Evolutionary conservation across 1,140 invertebrate species (phyloP), one percentile per base, ranked within the genome.

Genomic region (Scaptomyza graminum): DNA sequence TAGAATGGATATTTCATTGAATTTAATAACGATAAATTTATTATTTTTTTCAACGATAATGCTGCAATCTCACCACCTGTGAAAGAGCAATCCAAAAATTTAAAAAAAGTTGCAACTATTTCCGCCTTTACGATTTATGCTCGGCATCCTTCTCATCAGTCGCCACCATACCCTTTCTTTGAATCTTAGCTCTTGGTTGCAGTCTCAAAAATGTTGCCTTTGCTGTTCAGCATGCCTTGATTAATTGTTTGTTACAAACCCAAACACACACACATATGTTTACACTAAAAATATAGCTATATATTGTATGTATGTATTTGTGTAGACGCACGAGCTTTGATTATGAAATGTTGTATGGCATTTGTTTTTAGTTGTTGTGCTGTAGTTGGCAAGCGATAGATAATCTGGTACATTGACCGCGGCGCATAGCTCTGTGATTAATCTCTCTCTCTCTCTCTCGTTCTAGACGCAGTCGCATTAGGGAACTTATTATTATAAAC

Each of bases 331-430:
- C 31, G 31, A 34, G 31, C 31, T 34, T 34, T 34, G 31, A 34
- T 34, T 34, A 34, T 9, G 8, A n/a, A 13, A 25, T 28, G 11
- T 11, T 37, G 49, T 34, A 9, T 13, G 18, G 18, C 18, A 22
- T 22, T n/a, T 54, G 49, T 39, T 62, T 34, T 52, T 13, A 5
- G 52, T 15, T n/a, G n/a, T n/a, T n/a, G n/a, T n/a, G 44, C 34
- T 31, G 9, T 6, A 8, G 31, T 34, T 39, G 64, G 11, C 9
- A 9, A 41, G 18, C 18, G 49, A 55, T 54, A 54, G 49, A 55
- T 54, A 54, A 60, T 72, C 69, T 60, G 49, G 49, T 60, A 59
- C 69, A 55, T 49, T 72, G 69, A 67, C 69, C 56, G 47, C 31
- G 34, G 25, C 13, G 51, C 13, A 8, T 54, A 37, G 31, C 51